phyloP scores from a whole-genome alignment of 2,113 vertebrate species.

The Callionymus lyra region DNA sequence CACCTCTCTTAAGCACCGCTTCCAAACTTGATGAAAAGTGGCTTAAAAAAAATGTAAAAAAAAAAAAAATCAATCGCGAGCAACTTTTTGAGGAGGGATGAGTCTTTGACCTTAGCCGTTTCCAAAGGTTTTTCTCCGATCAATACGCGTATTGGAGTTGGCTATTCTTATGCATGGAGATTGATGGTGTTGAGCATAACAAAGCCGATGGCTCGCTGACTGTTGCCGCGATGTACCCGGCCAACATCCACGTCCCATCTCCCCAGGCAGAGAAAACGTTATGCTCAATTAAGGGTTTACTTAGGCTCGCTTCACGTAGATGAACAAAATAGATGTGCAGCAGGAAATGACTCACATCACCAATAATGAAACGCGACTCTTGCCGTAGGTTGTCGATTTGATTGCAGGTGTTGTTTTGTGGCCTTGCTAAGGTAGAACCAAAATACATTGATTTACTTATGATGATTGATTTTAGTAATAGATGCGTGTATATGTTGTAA shows the following conservation, averaged over 20 bases:
- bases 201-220: slow-evolving; percentile 31
- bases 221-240: slow-evolving; percentile 12
- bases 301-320: slow-evolving; percentile 14
- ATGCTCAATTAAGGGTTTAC: slow-evolving; percentile 20
- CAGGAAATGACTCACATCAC: slow-evolving; percentile 9
- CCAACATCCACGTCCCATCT: slow-evolving; percentile 4
- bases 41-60: slow-evolving; percentile 9
- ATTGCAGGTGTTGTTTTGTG: no score
- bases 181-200: slow-evolving; percentile 35
- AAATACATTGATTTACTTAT: no score
- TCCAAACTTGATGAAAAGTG: slow-evolving; percentile 13
- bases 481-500: no score
- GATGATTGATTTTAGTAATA: no score
- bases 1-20: slow-evolving; percentile 1
- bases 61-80: slow-evolving; percentile 31
- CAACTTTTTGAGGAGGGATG: slow-evolving; percentile 25
- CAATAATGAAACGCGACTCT: slow-evolving; percentile 1
- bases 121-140: slow-evolving; percentile 28
- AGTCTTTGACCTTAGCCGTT: slow-evolving; percentile 33
- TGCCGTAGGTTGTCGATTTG: not conserved
- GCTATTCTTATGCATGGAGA: slow-evolving; percentile 36
- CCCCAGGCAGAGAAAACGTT: slow-evolving; percentile 3
- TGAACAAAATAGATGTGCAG: slow-evolving; percentile 12
- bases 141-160: slow-evolving; percentile 35
- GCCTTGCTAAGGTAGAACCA: no score